phyloP scores from a whole-genome alignment of 1,140 invertebrate species.

The Saccostrea echinata region DNA sequence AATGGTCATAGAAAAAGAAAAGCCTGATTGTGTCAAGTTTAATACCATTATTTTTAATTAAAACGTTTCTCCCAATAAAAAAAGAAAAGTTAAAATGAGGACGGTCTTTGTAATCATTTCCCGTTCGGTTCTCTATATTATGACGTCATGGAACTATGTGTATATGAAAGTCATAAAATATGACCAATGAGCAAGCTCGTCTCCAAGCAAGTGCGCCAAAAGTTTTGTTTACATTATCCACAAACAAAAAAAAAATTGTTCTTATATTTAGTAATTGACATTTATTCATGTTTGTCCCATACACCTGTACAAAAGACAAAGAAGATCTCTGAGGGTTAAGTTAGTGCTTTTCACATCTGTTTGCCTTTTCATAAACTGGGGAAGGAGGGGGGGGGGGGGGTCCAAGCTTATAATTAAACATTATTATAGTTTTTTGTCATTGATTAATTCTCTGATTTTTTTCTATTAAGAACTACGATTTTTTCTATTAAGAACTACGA shows the following conservation, averaged over 20 bases:
- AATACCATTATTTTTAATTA: background rate
- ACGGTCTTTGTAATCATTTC: background rate
- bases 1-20: background rate
- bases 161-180: conserved; percentile 28
- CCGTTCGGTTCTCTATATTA: background rate
- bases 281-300: too few species aligned
- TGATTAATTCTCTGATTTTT: too few species aligned
- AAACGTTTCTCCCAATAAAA: background rate
- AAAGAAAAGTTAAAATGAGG: background rate
- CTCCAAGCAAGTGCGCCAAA: conserved; percentile 42
- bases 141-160: conserved; percentile 2
- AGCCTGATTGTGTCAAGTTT: background rate
- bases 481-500: too few species aligned
- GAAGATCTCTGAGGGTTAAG: too few species aligned
- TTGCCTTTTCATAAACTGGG: too few species aligned
- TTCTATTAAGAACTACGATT: too few species aligned
- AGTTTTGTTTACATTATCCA: conserved; percentile 19
- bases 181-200: conserved; percentile 37
- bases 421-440: too few species aligned
- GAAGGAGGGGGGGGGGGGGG: too few species aligned
- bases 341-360: too few species aligned
- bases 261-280: background rate
- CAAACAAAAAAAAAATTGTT: conserved; percentile 12
- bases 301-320: too few species aligned
- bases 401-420: too few species aligned